Evolutionary conservation across 2,797 vertebrate species (phyloP).

Genomic region (Enteromius trimaculatus): DNA sequence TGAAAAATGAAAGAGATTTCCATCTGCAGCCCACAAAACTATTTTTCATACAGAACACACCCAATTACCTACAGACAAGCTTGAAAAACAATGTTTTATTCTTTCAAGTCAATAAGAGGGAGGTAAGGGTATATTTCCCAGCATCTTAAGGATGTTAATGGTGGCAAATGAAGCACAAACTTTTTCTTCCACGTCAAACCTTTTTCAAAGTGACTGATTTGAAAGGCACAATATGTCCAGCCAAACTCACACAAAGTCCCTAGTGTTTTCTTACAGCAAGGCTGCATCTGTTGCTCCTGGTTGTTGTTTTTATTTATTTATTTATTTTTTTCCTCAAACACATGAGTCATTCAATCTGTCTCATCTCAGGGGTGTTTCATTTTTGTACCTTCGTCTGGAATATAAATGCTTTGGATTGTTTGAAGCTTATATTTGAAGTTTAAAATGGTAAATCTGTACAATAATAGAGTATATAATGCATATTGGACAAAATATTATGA

Average conservation of each 20-base stretch:
- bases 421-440: too few relatives aligned
- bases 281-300: conserved; percentile 20
- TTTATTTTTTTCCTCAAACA: neutral
- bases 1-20: neutral
- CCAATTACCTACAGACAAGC: neutral
- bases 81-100: neutral
- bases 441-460: too few relatives aligned
- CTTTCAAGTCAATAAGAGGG: neutral
- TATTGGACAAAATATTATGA: neutral
- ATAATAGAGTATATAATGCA: neutral
- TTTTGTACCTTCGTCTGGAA: neutral
- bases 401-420: neutral
- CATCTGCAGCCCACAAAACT: neutral
- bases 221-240: conserved; percentile 23
- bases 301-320: neutral
- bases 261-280: conserved; percentile 16
- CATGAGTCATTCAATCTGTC: conserved; percentile 44
- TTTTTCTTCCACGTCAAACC: neutral
- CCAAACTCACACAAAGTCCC: neutral
- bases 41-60: neutral
- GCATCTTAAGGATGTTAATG: neutral
- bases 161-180: neutral
- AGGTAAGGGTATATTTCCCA: neutral
- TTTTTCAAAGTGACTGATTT: neutral
- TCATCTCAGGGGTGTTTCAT: conserved; percentile 35